Conservation (phyloP, 2,797 vertebrate species). For the Denticeps clupeoides region DNA sequence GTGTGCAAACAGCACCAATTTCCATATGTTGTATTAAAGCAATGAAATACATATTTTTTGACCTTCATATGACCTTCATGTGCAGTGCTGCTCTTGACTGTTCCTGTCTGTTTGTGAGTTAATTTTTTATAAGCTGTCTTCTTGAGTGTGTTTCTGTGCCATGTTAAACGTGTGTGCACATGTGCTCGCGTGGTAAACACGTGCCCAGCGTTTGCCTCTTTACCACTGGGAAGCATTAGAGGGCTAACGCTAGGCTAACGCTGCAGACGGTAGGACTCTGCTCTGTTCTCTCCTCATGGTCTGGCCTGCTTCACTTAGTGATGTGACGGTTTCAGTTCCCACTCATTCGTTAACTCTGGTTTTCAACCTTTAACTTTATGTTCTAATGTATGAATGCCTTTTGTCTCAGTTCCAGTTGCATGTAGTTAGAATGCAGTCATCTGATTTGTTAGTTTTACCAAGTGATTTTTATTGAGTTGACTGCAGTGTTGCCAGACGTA, state of each 20-base stretch:
- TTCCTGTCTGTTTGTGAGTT: neutral
- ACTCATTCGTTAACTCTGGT: neutral
- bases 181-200: constrained; percentile 3
- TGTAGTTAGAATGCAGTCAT: too few relatives aligned
- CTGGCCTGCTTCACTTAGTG: constrained; percentile 24
- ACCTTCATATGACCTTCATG: neutral
- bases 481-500: too few relatives aligned
- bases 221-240: constrained; percentile 39
- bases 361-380: too few relatives aligned
- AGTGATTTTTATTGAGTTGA: too few relatives aligned
- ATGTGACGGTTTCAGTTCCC: neutral
- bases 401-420: constrained; percentile 4
- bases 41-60: neutral
- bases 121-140: neutral
- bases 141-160: neutral
- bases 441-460: too few relatives aligned
- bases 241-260: constrained; percentile 31
- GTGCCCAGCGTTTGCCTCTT: constrained; percentile 38
- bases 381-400: neutral
- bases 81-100: neutral
- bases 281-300: constrained; percentile 21
- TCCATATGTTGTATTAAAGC: neutral
- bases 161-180: neutral
- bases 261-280: constrained; percentile 29
- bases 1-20: too few relatives aligned